Base-by-base conservation (phyloP, 2,888 invertebrate species). In the Anodontia alba region DNA sequence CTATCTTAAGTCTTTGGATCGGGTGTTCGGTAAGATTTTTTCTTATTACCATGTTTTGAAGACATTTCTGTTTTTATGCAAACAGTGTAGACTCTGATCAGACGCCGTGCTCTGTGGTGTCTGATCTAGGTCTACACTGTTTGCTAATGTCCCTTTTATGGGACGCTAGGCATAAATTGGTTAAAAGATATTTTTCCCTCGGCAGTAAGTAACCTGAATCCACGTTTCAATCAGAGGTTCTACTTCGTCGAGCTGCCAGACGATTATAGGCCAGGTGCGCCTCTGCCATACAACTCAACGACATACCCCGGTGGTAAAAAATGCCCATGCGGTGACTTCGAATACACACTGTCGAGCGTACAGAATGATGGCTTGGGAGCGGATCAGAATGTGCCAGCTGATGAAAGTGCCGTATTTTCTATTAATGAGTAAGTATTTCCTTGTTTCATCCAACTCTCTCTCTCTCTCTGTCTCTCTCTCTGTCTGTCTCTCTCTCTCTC, bases 251-350 rank as follows among this genome's bases (percentile, higher is more conserved):
- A 78, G 20, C 57, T 83, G 36, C 70, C 70, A 20, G 51, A 62
- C 1, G 74, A 76, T 3, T 72, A 81, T 20, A 67, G n/a, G 0
- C 42, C 70, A 15, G 73, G 73, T 15, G 26, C 67, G 20, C 71
- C 67, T 1, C 33, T 86, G 5, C 23, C 46, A 5, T 81, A 85
- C 49, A 83, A 83, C 68, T 36, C 70, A 1, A 82, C 80, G 1
- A 82, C 80, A 12, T 78, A 80, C 66, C 76, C 74, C 0, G 71
- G 51, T 1, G 70, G 46, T 10, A 51, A 70, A 3, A 42, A 49
- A 0, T 81, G 81, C 68, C 51, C 66, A 1, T 84, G 84, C 49
- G 29, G 23, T 0, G 73, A 46, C 23, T 80, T 84, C 17, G 76
- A 57, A 38, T 84, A 81, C 31, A 38, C 42, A 17, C 76, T 81